A percentile compares a stretch with the other conserved stretches of the same genome.
These are phyloP conservation scores for Drosophila diplacantha DNA, from an alignment of 2,888 invertebrate species.

Conservation along the genomic window DNA sequence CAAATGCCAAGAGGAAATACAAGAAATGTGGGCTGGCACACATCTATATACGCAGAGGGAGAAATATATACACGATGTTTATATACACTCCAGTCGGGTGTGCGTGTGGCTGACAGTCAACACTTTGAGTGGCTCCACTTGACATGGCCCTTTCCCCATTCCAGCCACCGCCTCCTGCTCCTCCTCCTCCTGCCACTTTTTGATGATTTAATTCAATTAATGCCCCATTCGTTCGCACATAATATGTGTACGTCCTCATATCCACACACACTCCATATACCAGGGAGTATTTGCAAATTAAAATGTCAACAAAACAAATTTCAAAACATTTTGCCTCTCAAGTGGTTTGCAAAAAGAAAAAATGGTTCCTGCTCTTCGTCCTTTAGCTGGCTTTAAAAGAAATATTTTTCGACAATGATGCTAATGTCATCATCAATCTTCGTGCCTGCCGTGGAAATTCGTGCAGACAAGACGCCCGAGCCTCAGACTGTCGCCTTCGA, in stretches of 20 bases:
- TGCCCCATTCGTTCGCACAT: conserved; percentile 57
- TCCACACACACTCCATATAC: conserved; percentile 3
- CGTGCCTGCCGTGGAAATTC: conserved; percentile 55
- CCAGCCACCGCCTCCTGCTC: conserved; percentile 17
- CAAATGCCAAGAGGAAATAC: conserved; percentile 46
- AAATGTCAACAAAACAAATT: conserved; percentile 76
- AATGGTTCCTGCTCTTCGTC: conserved; percentile 45
- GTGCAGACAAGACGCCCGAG: conserved; percentile 36
- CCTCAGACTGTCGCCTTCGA: conserved; percentile 34
- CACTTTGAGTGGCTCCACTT: conserved; percentile 68
- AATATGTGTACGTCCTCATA: conserved; percentile 18
- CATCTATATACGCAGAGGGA: conserved; percentile 1
- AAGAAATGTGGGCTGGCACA: conserved; percentile 45
- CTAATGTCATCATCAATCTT: conserved; percentile 78
- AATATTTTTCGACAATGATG: conserved; percentile 72
- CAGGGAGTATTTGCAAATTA: conserved; percentile 71
- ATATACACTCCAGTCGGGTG: conserved; percentile 31
- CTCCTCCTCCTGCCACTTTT: conserved; percentile 17
- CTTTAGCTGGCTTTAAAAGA: conserved; percentile 59
- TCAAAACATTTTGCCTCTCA: conserved; percentile 62
- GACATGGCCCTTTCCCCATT: conserved; percentile 44
- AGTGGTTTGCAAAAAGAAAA: conserved; percentile 32
- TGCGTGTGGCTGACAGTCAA: conserved; percentile 70
- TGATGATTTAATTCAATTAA: conserved; percentile 71
- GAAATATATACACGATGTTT: conserved; percentile 5